Base-by-base conservation (phyloP, 2,797 vertebrate species). In the Cuniculus paca region DNA sequence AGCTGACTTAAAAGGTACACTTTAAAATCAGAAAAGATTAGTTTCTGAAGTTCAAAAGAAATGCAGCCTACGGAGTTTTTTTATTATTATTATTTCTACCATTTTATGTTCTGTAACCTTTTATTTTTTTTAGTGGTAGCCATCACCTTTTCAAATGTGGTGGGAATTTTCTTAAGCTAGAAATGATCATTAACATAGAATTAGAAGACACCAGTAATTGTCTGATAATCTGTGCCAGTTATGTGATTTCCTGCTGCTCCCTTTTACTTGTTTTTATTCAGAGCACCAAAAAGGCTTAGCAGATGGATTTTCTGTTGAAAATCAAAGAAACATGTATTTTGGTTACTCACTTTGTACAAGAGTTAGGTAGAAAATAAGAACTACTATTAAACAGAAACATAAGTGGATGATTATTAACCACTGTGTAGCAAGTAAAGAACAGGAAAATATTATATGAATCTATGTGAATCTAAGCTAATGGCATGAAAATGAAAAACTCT, bases 281-380 rank as follows among this genome's bases (percentile, higher is more conserved):
- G 72, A 89, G 36, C 26, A 36, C 52, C 92, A 96, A 97, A 98
- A 98, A 97, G 91, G 78, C 91, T 98, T 95, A 95, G 94, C 95
- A 97, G 96, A 97, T 95, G 85, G 96, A 98, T 97, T 97, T 96
- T 88, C 91, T 93, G 68, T 90, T 97, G 95, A 91, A 97, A 98
- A 97, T 93, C 90, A 95, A 98, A 98, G 94, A 84, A 97, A 97
- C 95, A 97, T 96, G 52, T 52, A 96, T 97, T 98, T 95, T 89
- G 91, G 95, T 95, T 97, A 97, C 98, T 56, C 0, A 50, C 83
- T 75, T 95, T 96, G 96, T 96, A 42, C 60, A 97, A 88, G 83
- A 97, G 61, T 83, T 63, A 89, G 42, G 68, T 94, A 77, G 75
- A 75, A 97, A 97, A 93, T 84, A 97, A 65, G 74, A 89, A 96